phyloP scores from a whole-genome alignment of 2,888 invertebrate species.

The Campoletis raptor region DNA sequence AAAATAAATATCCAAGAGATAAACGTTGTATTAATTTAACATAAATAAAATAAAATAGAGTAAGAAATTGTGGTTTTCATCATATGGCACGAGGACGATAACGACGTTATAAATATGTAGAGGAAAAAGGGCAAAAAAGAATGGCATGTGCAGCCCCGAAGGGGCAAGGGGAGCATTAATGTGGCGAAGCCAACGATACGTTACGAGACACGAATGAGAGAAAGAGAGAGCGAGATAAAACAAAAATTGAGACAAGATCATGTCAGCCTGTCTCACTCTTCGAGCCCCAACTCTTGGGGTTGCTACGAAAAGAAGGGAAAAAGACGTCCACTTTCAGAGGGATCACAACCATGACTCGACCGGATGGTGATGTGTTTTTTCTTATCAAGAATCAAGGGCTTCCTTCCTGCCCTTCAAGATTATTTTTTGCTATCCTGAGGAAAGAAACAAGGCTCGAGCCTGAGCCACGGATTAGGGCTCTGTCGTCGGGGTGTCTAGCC shows the following conservation, averaged over 20 bases:
- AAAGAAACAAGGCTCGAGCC: neutral
- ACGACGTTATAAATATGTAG: conserved; percentile 69
- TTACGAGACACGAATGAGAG: conserved; percentile 40
- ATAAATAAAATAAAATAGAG: neutral
- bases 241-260: conserved; percentile 8
- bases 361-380: conserved; percentile 35
- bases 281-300: neutral
- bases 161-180: conserved; percentile 48
- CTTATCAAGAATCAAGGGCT: conserved; percentile 38
- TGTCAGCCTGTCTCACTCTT: conserved; percentile 14
- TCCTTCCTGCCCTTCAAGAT: neutral
- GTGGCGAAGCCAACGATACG: conserved; percentile 59
- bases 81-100: conserved; percentile 54
- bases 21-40: neutral
- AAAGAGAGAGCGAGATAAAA: conserved; percentile 7
- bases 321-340: neutral
- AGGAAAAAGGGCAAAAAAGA: conserved; percentile 34
- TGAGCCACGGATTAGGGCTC: neutral
- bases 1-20: neutral
- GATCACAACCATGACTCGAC: conserved; percentile 16
- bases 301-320: conserved; percentile 2
- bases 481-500: neutral
- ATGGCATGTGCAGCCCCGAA: conserved; percentile 6
- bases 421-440: neutral
- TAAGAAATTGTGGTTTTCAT: conserved; percentile 21